Evolutionary conservation across 1,140 invertebrate species (phyloP).

Genomic region (Lysiphlebus fabarum): DNA sequence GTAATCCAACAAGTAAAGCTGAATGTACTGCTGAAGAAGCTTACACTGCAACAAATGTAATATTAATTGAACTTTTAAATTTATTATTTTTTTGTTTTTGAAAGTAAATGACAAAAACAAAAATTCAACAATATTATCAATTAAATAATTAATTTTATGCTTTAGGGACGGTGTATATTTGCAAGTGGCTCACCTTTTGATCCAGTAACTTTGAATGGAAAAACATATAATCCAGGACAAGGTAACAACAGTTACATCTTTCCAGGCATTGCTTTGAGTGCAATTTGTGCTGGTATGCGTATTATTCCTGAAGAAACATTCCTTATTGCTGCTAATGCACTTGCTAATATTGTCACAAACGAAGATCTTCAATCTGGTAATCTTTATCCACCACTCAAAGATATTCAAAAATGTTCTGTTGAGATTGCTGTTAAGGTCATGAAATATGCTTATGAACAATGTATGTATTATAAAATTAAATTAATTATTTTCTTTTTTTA

Average conservation of each 20-base stretch:
- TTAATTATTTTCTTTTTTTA: constrained; percentile 17
- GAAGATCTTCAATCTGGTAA: constrained; percentile 82
- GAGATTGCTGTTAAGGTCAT: constrained; percentile 82
- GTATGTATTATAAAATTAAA: constrained; percentile 51
- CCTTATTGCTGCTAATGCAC: constrained; percentile 78
- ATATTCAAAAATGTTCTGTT: constrained; percentile 84
- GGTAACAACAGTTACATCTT: constrained; percentile 98
- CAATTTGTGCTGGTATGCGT: constrained; percentile 76
- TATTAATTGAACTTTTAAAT: constrained; percentile 19
- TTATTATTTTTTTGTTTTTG: too few species aligned
- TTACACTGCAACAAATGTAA: constrained; percentile 78
- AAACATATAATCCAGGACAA: constrained; percentile 81
- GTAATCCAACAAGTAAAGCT: constrained; percentile 94
- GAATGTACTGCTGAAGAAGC: constrained; percentile 97
- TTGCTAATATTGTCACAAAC: constrained; percentile 81
- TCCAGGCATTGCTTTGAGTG: constrained; percentile 87
- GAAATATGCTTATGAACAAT: constrained; percentile 81
- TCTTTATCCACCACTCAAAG: constrained; percentile 89
- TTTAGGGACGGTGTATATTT: constrained; percentile 83
- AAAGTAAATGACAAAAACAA: constrained; percentile 8
- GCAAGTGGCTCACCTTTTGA: constrained; percentile 91
- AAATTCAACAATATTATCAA: too few species aligned
- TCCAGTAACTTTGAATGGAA: constrained; percentile 74
- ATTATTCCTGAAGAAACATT: constrained; percentile 87
- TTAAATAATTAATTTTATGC: too few species aligned